These are phyloP conservation scores for Dryas iulia DNA, from an alignment of 1,140 invertebrate species.

Conservation along the genomic window DNA sequence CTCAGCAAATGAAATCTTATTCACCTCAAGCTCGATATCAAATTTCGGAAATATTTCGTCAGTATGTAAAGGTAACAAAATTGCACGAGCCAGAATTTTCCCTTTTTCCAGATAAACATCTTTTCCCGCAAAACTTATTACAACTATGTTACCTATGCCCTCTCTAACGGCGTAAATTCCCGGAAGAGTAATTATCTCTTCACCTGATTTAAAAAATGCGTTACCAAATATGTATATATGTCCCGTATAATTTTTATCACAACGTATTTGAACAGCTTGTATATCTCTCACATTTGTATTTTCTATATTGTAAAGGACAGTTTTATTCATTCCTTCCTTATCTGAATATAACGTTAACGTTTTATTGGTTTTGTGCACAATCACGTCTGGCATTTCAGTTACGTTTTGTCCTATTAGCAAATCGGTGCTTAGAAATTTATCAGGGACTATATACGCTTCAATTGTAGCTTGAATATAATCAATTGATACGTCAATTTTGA, in stretches of 20 bases:
- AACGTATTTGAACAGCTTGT: neutral
- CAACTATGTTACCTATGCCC: neutral
- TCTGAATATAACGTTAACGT: conserved; percentile 10
- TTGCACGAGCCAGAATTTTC: neutral
- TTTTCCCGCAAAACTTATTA: neutral
- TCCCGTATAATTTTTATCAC: neutral
- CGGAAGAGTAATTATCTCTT: neutral
- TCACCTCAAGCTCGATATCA: too few relatives aligned
- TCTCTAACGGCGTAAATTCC: neutral
- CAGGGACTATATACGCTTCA: conserved; percentile 22
- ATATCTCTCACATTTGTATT: neutral
- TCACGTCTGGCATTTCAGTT: conserved; percentile 31
- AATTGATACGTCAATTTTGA: conserved; percentile 11
- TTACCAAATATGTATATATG: neutral
- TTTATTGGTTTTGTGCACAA: conserved; percentile 23
- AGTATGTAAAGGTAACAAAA: neutral
- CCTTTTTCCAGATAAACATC: neutral
- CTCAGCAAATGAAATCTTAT: too few relatives aligned
- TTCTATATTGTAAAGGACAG: neutral
- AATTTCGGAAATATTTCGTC: too few relatives aligned
- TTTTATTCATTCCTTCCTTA: neutral
- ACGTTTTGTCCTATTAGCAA: conserved; percentile 34
- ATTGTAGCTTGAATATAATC: conserved; percentile 23
- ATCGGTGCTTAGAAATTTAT: conserved; percentile 24
- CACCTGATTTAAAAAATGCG: neutral